A percentile compares a stretch with the other conserved stretches of the same genome.
These are phyloP conservation scores for Ostrea denselamellosa DNA, from an alignment of 1,140 invertebrate genomes.

Conservation along the genomic window DNA sequence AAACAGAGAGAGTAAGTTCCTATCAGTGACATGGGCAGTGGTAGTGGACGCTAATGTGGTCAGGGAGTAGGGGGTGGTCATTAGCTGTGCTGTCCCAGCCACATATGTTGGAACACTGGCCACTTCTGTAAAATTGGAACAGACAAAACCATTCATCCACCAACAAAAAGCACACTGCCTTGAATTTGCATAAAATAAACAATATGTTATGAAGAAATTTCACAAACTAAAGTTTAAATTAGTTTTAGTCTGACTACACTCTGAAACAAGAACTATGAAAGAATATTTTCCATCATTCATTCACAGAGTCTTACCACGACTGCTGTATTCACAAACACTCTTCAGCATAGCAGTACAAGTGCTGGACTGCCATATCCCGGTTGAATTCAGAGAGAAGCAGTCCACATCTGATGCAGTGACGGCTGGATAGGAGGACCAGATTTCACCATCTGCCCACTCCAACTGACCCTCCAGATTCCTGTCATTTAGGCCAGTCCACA, in stretches of 20 bases:
- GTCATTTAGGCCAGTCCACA: constrained; percentile 54
- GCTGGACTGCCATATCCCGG: constrained; percentile 40
- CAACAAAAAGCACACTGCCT: too few species aligned
- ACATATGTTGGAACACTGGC: constrained; percentile 48
- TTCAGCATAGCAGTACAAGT: constrained; percentile 33
- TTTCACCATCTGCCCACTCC: constrained; percentile 47
- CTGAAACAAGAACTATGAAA: neutral
- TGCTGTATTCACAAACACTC: constrained; percentile 52
- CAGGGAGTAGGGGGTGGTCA: constrained; percentile 20
- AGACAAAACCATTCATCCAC: neutral
- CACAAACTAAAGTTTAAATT: neutral
- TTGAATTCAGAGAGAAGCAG: constrained; percentile 43
- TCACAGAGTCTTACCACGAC: constrained; percentile 19
- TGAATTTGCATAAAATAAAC: too few species aligned
- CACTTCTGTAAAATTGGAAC: constrained; percentile 40
- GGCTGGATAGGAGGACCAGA: constrained; percentile 40
- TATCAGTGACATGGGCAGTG: constrained; percentile 43
- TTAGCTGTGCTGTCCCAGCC: constrained; percentile 44
- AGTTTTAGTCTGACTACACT: neutral
- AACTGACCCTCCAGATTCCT: constrained; percentile 38
- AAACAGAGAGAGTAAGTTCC: neutral
- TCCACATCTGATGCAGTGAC: constrained; percentile 18
- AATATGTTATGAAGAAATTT: too few species aligned
- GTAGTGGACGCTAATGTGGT: neutral
- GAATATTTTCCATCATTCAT: neutral